phyloP scores from a whole-genome alignment of 2,888 invertebrate species.

The Pammene aurita region DNA sequence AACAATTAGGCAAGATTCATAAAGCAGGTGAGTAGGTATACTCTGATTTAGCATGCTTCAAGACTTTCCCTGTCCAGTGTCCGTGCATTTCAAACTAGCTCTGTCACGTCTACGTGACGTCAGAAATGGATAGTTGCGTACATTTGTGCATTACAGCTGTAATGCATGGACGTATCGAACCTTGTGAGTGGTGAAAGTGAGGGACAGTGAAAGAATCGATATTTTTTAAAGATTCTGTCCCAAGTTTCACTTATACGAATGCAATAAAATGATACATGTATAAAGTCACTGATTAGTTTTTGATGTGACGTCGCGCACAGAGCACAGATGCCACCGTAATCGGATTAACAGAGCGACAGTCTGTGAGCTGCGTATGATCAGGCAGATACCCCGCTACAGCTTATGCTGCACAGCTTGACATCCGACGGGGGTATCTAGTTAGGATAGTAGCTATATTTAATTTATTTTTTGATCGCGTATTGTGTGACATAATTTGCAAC shows the following conservation, averaged over 20 bases:
- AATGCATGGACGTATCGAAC: no score
- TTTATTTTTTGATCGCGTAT: background rate
- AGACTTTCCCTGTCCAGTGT: no score
- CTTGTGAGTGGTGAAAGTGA: no score
- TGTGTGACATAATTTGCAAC: background rate
- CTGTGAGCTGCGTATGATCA: conserved; percentile 24
- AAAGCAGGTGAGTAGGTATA: no score
- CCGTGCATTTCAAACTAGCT: no score
- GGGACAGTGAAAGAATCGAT: background rate
- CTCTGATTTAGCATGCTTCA: no score
- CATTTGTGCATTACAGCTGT: no score
- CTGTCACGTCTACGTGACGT: no score
- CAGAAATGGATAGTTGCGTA: no score
- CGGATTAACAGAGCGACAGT: conserved; percentile 34
- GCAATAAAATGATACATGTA: conserved; percentile 15
- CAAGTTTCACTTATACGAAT: background rate
- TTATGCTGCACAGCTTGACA: conserved; percentile 34
- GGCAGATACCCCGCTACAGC: conserved; percentile 30
- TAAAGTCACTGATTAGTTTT: conserved; percentile 24
- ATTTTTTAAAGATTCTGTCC: background rate
- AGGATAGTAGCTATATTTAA: background rate
- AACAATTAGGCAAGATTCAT: no score
- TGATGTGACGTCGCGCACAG: conserved; percentile 19
- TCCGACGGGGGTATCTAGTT: background rate
- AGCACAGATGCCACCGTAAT: conserved; percentile 36